Base-by-base conservation (phyloP, 2,797 vertebrate genomes). In the Parauchenoglanis ngamensis region DNA sequence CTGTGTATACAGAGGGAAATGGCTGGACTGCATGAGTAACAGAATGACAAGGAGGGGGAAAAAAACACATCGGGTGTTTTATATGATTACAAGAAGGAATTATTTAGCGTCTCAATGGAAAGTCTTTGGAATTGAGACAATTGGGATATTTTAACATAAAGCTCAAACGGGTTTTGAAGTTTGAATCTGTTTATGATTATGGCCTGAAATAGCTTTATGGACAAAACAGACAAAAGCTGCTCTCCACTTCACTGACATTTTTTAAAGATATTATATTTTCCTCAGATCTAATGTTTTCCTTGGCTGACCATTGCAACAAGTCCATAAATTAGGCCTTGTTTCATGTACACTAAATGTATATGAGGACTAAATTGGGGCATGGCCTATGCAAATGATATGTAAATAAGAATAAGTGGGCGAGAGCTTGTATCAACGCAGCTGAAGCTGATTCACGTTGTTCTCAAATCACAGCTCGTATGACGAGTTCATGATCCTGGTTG, bases 1-100 rank as follows among this genome's bases (percentile, higher is more conserved):
- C 86, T 90, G 90, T 89, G 89, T 89, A 79, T 87, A 28, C 78
- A 85, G 81, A 78, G 83, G 8, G 63, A 84, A 84, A 83, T 72
- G 40, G 57, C 73, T 79, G 35, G 79, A 86, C 31, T 61, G 56
- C 78, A 44, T 7, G 79, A 86, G 56, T 81, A 56, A 59, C 87
- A 76, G 67, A 80, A 83, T 35, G 54, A 87, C 57, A 83, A 65
- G 12, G 8, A 83, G 40, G 52, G 46, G 7, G 10, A 11, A 28
- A 44, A 49, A 67, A 28, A 7, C 1, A 65, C 28, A 1, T 35
- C 76, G 35, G 54, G 28, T 79, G 54, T 11, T 21, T 59, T n/a
- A 49, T n/a, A 21, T 82, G n/a, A 83, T 21, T 28, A 83, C 21
- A 44, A 15, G 21, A 46, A 49, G n/a, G 7, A 80, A 80, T 57